Conservation (phyloP, 1,140 invertebrate genomes). For the Oscheius sp. region DNA sequence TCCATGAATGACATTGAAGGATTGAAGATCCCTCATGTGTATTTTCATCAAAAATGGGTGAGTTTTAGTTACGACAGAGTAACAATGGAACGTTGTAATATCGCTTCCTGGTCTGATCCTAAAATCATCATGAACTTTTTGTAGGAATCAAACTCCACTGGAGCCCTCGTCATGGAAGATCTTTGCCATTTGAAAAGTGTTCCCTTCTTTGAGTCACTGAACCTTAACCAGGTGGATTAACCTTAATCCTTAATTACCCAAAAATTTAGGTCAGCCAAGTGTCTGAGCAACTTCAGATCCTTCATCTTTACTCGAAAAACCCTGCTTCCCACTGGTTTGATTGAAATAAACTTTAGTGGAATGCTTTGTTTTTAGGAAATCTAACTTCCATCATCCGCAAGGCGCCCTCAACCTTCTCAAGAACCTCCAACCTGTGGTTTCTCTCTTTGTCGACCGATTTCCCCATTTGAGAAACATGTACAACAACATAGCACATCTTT, state of each 20-base stretch:
- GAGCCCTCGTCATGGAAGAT: constrained; percentile 28
- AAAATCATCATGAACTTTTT: no score
- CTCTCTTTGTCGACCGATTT: constrained; percentile 17
- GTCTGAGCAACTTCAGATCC: constrained; percentile 2
- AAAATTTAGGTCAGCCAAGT: no score
- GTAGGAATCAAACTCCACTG: no score
- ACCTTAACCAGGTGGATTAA: background rate
- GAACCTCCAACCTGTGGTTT: constrained; percentile 9
- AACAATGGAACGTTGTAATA: no score
- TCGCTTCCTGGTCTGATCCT: no score
- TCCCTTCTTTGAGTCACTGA: constrained; percentile 23
- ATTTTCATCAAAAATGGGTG: constrained; percentile 20
- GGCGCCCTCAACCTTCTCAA: constrained; percentile 3
- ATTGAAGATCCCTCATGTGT: constrained; percentile 8
- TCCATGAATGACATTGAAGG: background rate
- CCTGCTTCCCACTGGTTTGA: background rate
- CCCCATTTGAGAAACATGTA: background rate
- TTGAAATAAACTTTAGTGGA: constrained; percentile 6
- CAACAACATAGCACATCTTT: constrained; percentile 2
- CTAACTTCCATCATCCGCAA: background rate
- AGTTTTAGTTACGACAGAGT: background rate
- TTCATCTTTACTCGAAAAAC: constrained; percentile 10
- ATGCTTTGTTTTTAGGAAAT: constrained; percentile 1
- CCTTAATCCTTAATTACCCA: no score
- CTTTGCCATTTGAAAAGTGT: constrained; percentile 8